Evolutionary conservation across 1,140 invertebrate genomes (phyloP).

Genomic region (Metopolophium dirhodum): DNA sequence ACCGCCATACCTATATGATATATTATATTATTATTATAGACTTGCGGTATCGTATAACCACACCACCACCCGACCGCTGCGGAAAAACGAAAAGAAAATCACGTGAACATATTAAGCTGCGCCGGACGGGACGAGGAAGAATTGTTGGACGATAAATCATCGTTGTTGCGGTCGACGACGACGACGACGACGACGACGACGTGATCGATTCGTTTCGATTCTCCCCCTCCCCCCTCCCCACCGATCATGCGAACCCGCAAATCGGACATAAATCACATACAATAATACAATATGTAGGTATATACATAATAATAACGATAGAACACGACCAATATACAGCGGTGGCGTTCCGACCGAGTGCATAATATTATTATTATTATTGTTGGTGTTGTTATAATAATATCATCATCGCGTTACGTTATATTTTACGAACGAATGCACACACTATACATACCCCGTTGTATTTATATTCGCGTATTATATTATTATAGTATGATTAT

Average conservation of each 20-base stretch:
- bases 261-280: neutral
- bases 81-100: slow-evolving; percentile 16
- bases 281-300: neutral
- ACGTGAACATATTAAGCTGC: neutral
- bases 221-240: neutral
- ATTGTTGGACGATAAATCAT: neutral
- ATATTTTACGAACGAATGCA: neutral
- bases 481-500: neutral
- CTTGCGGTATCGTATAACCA: neutral
- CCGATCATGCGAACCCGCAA: neutral
- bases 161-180: neutral
- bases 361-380: neutral
- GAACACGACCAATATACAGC: neutral
- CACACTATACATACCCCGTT: neutral
- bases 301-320: neutral
- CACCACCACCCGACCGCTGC: neutral
- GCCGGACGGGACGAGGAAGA: neutral
- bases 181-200: slow-evolving; percentile 4
- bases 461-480: neutral
- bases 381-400: neutral
- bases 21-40: neutral
- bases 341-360: slow-evolving; percentile 8
- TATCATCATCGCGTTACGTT: neutral
- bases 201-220: slow-evolving; percentile 9
- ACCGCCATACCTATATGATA: neutral